Evolutionary conservation across 2,888 invertebrate genomes (phyloP).

Genomic region (Atethmia centrago): DNA sequence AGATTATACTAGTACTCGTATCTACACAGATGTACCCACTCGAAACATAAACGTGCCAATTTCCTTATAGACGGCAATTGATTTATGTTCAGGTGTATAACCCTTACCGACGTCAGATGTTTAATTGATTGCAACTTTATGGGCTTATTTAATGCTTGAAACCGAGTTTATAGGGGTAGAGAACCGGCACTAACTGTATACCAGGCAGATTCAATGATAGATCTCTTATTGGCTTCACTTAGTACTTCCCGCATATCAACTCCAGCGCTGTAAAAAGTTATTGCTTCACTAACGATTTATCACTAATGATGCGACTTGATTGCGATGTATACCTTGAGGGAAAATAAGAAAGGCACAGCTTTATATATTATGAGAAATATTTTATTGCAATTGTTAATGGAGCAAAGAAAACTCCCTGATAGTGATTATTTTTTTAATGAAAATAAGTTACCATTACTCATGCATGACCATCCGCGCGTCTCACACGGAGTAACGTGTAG

Average conservation of each 20-base stretch:
- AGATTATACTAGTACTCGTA: constrained; percentile 24
- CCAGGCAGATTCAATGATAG: constrained; percentile 65
- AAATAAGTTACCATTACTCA: constrained; percentile 43
- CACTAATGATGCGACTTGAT: constrained; percentile 64
- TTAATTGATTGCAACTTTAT: constrained; percentile 75
- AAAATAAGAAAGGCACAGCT: constrained; percentile 36
- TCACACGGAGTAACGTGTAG: constrained; percentile 51
- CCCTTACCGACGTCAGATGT: constrained; percentile 66
- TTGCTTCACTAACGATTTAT: constrained; percentile 71
- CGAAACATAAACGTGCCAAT: constrained; percentile 68
- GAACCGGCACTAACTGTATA: constrained; percentile 63
- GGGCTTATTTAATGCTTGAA: constrained; percentile 69
- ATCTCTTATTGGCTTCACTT: constrained; percentile 67
- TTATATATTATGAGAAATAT: constrained; percentile 26
- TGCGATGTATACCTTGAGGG: constrained; percentile 32
- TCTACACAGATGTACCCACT: constrained; percentile 43
- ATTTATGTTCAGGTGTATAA: constrained; percentile 69
- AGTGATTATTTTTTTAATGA: constrained; percentile 30
- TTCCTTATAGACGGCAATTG: constrained; percentile 74
- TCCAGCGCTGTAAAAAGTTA: constrained; percentile 69
- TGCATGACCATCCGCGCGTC: constrained; percentile 44
- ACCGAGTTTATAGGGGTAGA: constrained; percentile 66
- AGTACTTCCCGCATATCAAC: constrained; percentile 70
- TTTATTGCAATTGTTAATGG: constrained; percentile 34
- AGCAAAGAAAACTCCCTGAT: constrained; percentile 27